Evolutionary conservation across 2,113 vertebrate species (phyloP).

Genomic region (Psilopsiagon aurifrons): DNA sequence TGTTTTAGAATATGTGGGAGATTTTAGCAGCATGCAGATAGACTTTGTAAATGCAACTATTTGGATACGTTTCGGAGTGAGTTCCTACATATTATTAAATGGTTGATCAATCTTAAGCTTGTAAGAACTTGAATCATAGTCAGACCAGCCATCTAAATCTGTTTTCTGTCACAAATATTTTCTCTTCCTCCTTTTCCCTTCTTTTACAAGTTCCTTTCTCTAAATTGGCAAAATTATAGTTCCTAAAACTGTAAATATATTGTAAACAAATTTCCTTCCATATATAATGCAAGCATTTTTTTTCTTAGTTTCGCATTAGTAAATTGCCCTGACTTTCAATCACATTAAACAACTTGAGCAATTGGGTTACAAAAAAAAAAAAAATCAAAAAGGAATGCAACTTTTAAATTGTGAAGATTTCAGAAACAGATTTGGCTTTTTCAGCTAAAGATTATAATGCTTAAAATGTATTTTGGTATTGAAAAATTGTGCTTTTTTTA

Average conservation of each 20-base stretch:
- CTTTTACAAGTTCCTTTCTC: background rate
- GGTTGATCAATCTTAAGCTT: background rate
- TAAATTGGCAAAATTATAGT: background rate
- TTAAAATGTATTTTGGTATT: background rate
- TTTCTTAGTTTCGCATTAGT: background rate
- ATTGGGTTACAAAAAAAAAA: background rate
- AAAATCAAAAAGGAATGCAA: background rate
- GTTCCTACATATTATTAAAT: background rate
- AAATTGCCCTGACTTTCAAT: background rate
- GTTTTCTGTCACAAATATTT: background rate
- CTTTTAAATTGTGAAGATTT: background rate
- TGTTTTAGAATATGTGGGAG: background rate
- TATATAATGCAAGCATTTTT: background rate
- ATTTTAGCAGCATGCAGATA: background rate
- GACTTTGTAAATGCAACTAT: background rate
- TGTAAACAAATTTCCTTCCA: background rate
- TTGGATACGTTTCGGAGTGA: background rate
- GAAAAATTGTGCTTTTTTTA: background rate
- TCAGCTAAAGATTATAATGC: background rate
- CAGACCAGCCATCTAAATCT: background rate
- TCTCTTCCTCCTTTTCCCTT: background rate
- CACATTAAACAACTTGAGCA: background rate
- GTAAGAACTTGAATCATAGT: background rate
- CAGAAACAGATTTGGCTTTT: background rate
- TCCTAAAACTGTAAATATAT: background rate